A percentile compares a stretch with the other conserved stretches of the same genome.
These are phyloP conservation scores for Numida meleagris DNA, from an alignment of 2,113 vertebrate species.

Conservation along the genomic window DNA sequence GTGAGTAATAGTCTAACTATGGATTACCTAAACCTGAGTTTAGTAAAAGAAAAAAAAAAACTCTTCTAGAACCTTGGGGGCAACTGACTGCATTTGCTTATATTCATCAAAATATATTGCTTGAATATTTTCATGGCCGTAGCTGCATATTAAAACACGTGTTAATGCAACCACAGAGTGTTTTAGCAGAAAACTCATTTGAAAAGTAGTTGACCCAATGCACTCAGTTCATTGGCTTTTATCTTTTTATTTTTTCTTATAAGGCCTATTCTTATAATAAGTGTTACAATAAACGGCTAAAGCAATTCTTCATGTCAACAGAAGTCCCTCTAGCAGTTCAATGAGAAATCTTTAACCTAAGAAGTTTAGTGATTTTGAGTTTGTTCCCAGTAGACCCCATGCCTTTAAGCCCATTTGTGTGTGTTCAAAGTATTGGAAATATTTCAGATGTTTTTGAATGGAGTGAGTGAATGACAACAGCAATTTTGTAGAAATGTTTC, in stretches of 20 bases:
- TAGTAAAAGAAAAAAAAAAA: not conserved
- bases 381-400: not conserved
- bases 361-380: not conserved
- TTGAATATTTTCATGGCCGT: not conserved
- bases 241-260: not conserved
- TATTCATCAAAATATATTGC: not conserved
- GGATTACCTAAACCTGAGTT: not conserved
- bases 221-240: not conserved
- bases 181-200: constrained; percentile 8
- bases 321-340: not conserved
- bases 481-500: not conserved
- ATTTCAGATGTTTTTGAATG: not conserved
- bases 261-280: not conserved
- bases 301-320: not conserved
- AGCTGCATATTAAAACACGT: not conserved
- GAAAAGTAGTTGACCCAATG: not conserved
- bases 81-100: fast-evolving
- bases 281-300: not conserved
- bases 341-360: not conserved
- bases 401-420: not conserved
- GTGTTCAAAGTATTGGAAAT: not conserved
- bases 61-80: fast-evolving
- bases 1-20: not conserved
- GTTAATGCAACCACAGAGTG: not conserved
- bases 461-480: not conserved